phyloP scores from a whole-genome alignment of 2,113 vertebrate genomes.

The Clarias batrachus region DNA sequence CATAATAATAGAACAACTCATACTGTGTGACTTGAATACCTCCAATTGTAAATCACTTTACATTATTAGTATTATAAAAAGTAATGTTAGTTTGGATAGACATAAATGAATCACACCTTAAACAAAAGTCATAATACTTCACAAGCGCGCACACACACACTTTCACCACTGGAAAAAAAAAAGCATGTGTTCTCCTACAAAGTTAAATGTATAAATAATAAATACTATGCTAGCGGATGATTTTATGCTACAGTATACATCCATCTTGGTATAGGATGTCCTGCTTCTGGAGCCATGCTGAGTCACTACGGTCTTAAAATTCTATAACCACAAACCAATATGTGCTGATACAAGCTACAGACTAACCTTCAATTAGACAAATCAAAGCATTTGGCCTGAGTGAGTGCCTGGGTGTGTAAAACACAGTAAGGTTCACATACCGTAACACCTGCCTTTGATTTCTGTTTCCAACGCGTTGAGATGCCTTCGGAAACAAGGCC shows the following conservation, averaged over 20 bases:
- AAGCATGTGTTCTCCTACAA: background rate
- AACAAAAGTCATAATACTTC: background rate
- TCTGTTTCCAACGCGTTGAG: constrained; percentile 41
- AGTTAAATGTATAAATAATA: background rate
- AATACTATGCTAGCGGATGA: background rate
- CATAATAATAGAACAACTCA: background rate
- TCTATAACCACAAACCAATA: background rate
- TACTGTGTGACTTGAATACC: background rate
- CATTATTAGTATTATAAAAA: background rate
- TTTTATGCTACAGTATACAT: background rate
- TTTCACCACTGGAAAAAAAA: background rate
- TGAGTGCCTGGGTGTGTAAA: background rate
- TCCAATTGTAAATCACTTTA: background rate
- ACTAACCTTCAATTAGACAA: background rate
- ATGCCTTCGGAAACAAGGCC: constrained; percentile 54
- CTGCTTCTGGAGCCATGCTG: constrained; percentile 17
- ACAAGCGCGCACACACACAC: background rate
- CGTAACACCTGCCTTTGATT: constrained; percentile 54
- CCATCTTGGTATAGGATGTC: background rate
- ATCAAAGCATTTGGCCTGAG: background rate
- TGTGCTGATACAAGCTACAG: background rate
- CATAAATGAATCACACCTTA: background rate
- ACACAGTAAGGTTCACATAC: constrained; percentile 22
- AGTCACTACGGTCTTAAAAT: background rate
- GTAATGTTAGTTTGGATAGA: background rate